phyloP scores from a whole-genome alignment of 2,797 vertebrate genomes.

The Taenioides sp. region DNA sequence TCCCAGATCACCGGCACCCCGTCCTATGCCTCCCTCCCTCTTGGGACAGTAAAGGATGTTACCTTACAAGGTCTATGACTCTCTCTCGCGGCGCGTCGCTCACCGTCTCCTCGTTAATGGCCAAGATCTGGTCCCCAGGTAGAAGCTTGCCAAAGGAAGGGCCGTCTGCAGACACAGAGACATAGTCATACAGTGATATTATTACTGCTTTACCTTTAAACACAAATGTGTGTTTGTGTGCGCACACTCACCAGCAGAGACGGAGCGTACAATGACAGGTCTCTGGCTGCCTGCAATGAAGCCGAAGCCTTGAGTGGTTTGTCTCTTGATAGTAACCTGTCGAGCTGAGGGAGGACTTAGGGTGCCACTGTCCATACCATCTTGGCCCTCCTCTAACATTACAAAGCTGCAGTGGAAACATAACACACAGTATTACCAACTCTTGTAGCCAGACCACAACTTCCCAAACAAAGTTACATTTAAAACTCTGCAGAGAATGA shows the following conservation, averaged over 20 bases:
- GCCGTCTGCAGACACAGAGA: conserved; percentile 79
- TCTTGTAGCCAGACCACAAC: not conserved
- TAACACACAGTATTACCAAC: not conserved
- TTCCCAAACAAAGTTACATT: not conserved
- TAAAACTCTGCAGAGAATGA: not conserved
- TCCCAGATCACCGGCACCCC: conserved; percentile 36
- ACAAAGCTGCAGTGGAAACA: conserved; percentile 84
- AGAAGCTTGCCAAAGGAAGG: conserved; percentile 95
- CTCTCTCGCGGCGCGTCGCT: conserved; percentile 93
- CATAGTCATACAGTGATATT: not conserved
- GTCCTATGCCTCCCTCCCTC: conserved; percentile 56
- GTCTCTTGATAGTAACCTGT: conserved; percentile 91
- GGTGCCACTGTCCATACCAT: conserved; percentile 97
- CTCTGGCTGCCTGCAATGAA: conserved; percentile 94
- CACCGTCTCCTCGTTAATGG: conserved; percentile 94
- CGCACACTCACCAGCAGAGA: conserved; percentile 85
- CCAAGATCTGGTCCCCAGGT: conserved; percentile 95
- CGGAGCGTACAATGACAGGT: conserved; percentile 94
- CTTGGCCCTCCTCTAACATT: conserved; percentile 88
- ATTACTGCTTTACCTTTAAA: not conserved
- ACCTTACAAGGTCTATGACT: conserved; percentile 99
- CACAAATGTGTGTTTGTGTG: not conserved
- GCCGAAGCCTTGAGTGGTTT: conserved; percentile 91
- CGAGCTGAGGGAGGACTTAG: conserved; percentile 89
- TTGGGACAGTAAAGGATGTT: conserved; percentile 87